Conservation (phyloP, 2,888 invertebrate species). For the Deilephila elpenor region DNA sequence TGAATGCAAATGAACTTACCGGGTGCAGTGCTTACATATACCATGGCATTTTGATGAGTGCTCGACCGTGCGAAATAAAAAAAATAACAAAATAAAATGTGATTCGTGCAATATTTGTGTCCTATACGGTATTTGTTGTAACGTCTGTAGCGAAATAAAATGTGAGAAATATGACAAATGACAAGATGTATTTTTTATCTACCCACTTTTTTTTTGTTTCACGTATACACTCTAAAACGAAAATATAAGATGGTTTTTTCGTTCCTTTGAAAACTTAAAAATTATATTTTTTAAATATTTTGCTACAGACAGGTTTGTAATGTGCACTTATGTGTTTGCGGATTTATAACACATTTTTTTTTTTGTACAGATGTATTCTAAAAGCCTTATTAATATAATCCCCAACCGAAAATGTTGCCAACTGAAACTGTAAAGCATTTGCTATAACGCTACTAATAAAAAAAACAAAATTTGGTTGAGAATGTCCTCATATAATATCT, state of each 20-base stretch:
- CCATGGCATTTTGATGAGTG: conserved; percentile 29
- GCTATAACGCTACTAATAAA: conserved; percentile 44
- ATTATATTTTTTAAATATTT: conserved; percentile 1
- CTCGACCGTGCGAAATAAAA: conserved; percentile 33
- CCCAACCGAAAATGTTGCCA: background rate
- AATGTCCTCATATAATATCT: conserved; percentile 78
- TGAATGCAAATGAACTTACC: conserved; percentile 24
- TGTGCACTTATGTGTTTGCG: background rate
- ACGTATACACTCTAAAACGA: no score
- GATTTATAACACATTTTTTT: background rate
- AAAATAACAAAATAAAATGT: conserved; percentile 8
- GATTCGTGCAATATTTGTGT: conserved; percentile 16
- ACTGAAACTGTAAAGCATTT: conserved; percentile 8
- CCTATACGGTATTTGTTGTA: background rate
- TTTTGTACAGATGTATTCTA: background rate
- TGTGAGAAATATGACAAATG: background rate
- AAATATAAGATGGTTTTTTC: no score
- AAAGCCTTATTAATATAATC: background rate
- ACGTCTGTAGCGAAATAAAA: background rate
- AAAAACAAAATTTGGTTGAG: conserved; percentile 59
- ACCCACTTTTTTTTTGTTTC: no score
- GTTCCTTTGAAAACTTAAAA: background rate
- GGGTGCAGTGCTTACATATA: conserved; percentile 25
- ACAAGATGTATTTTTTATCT: background rate
- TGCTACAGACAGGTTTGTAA: background rate